Conservation (phyloP, 2,113 vertebrate species). For the Diadophis punctatus region DNA sequence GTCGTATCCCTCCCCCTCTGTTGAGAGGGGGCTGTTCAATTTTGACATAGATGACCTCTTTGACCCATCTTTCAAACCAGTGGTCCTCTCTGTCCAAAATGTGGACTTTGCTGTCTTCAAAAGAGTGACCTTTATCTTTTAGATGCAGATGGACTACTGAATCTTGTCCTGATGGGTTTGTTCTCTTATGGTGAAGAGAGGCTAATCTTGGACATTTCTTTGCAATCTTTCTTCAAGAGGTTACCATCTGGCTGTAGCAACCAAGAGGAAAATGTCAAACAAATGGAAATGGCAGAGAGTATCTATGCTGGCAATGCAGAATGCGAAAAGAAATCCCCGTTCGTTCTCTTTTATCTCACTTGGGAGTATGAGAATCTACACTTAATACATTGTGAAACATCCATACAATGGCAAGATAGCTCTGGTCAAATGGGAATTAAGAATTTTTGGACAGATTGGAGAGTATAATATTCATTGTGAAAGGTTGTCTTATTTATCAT, state of each 20-base stretch:
- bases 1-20: too few relatives aligned
- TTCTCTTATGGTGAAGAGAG: neutral
- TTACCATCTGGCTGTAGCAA: conserved; percentile 1
- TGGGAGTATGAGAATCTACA: neutral
- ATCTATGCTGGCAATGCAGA: conserved; percentile 1
- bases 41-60: too few relatives aligned
- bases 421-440: neutral
- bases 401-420: neutral
- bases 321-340: neutral
- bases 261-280: neutral
- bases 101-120: too few relatives aligned
- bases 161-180: too few relatives aligned
- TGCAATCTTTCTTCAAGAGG: conserved; percentile 7
- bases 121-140: too few relatives aligned
- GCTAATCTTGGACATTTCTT: neutral
- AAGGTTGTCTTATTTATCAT: conserved; percentile 7
- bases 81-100: too few relatives aligned
- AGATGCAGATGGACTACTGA: too few relatives aligned
- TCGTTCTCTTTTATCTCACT: neutral
- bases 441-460: neutral
- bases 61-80: too few relatives aligned
- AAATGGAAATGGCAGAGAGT: neutral
- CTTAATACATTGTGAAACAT: neutral
- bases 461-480: neutral
- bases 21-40: too few relatives aligned